Conservation (phyloP, 2,113 vertebrate species). For the Rhodinocichla rosea region DNA sequence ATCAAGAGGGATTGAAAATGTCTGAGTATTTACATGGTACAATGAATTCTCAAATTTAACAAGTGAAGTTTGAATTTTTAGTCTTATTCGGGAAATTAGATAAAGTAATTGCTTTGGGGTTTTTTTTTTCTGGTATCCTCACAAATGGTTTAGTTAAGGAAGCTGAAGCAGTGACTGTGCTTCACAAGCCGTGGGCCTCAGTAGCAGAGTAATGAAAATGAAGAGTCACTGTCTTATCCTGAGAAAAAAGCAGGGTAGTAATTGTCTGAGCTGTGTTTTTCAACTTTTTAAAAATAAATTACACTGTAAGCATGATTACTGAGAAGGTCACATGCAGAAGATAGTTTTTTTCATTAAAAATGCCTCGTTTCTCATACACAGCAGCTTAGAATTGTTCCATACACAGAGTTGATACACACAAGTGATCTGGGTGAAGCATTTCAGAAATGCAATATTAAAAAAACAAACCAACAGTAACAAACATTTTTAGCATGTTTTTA, state of each 20-base stretch:
- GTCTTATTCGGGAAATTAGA: not conserved
- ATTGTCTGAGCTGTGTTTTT: not conserved
- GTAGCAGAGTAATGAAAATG: not conserved
- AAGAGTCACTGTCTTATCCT: not conserved
- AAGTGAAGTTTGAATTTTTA: not conserved
- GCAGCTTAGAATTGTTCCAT: not conserved
- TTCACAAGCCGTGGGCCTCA: not conserved
- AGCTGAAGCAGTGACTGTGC: not conserved
- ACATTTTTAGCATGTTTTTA: not conserved
- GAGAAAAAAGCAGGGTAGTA: not conserved
- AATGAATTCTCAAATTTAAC: not conserved
- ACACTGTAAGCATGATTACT: not conserved
- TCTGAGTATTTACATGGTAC: not conserved
- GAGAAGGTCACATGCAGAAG: not conserved
- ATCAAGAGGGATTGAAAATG: not conserved
- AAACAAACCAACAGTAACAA: not conserved
- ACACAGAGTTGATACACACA: not conserved
- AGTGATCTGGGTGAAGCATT: not conserved
- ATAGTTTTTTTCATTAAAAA: not conserved
- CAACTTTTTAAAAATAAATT: not conserved
- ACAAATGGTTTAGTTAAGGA: not conserved
- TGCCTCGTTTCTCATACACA: not conserved
- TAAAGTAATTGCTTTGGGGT: not conserved
- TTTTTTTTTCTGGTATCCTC: not conserved
- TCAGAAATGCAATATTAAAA: not conserved